Evolutionary conservation across 2,797 vertebrate genomes (phyloP), one percentile per base, ranked within the genome.

Genomic region (Sparus aurata): DNA sequence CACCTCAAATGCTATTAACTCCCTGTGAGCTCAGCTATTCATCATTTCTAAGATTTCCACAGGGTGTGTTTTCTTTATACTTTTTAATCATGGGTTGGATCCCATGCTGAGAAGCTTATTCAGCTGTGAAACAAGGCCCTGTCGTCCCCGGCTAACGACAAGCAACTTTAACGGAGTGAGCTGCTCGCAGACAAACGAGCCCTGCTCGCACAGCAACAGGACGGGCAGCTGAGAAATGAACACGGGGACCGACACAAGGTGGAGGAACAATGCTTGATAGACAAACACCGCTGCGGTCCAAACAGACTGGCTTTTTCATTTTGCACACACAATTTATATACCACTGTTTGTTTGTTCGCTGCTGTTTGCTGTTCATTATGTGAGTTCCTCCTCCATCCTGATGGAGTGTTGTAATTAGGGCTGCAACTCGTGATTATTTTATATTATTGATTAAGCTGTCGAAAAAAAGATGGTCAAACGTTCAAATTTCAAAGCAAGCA

Each of bases 31-130:
- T 23, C 12, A 63, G 81, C 87, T 79, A 87, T 93, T 90, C 81
- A 88, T 92, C 88, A 89, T 82, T 82, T 73, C 47, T 62, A 60
- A 74, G 74, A 87, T 90, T 89, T 90, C 80, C 73, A 76, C 67
- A 17, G 82, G 82, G 74, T 61, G 74, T 87, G 87, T 38, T 38
- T 93, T 85, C n/a, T 70, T 84, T 86, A 75, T 70, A 72, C 64
- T 90, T 90, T 91, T 90, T 88, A 92, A 90, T 92, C 88, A 90
- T 79, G 66, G 79, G 1, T 72, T 76, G 77, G 85, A 86, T 92
- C 85, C 82, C 76, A 50, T 65, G 73, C 83, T 73, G 85, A 84
- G 81, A 84, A 67, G 74, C 50, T 85, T 76, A 85, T 85, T 91
- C 79, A 73, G 73, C 87, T 75, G 83, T 90, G 87, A 91, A 92